A percentile compares a stretch with the other conserved stretches of the same genome.
These are phyloP conservation scores for Andricus quercusramuli DNA, from an alignment of 2,888 invertebrate genomes.

Conservation along the genomic window DNA sequence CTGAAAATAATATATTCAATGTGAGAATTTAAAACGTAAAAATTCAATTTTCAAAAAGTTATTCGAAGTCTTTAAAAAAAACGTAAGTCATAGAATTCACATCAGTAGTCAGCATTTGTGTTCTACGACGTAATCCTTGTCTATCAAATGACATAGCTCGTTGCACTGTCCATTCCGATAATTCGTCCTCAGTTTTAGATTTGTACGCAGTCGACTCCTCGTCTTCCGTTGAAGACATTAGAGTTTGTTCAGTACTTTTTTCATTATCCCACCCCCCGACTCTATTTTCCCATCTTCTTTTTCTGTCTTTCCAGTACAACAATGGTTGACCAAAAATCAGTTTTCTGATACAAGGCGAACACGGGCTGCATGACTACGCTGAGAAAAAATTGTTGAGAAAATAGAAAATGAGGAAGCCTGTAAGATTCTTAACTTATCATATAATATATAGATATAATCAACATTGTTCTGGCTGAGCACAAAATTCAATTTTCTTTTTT, in stretches of 20 bases:
- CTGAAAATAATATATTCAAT: background rate
- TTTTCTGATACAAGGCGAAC: conserved; percentile 44
- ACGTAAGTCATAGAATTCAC: background rate
- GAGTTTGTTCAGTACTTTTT: background rate
- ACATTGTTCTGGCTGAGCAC: too few species aligned
- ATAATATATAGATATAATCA: too few species aligned
- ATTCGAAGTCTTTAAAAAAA: background rate
- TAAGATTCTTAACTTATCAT: too few species aligned
- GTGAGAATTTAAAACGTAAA: background rate
- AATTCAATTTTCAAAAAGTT: background rate
- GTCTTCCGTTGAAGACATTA: background rate
- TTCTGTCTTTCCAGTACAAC: conserved; percentile 61
- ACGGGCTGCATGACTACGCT: conserved; percentile 53
- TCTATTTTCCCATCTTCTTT: conserved; percentile 60
- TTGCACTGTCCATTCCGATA: background rate
- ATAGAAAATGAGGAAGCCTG: background rate
- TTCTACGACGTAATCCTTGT: background rate
- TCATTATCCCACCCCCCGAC: conserved; percentile 54
- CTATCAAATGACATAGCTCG: background rate
- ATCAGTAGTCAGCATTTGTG: background rate
- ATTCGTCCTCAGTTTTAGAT: background rate
- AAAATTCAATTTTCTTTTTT: too few species aligned
- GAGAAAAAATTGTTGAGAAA: background rate
- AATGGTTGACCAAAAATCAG: conserved; percentile 60
- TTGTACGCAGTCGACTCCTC: background rate